Base-by-base conservation (phyloP, 2,888 invertebrate species). In the Drosophila pseudotakahashii region DNA sequence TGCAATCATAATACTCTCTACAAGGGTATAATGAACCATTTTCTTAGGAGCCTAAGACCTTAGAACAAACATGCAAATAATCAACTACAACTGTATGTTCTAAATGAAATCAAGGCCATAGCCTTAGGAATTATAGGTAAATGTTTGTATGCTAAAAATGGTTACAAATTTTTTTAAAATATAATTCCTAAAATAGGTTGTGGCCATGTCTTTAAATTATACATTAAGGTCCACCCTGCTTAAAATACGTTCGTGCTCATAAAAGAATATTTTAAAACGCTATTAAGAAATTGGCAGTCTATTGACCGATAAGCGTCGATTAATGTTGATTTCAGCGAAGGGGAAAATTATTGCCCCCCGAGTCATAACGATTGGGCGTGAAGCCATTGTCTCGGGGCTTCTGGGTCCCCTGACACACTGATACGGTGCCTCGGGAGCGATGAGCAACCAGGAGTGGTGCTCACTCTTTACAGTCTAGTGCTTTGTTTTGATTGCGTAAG, bases 271-370 rank as follows among this genome's bases (percentile, higher is more conserved):
- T 48, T 50, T 16, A 14, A 57, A 16, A 34, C 10, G 36, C 16
- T 19, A 48, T 58, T 66, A 19, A 69, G 36, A 68, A 68, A 54
- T 70, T 44, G 59, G 10, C 69, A 59, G 64, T 23, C 48, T 30
- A 32, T 51, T 34, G 32, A 73, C 70, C 74, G 80, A 80, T 79
- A 79, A 75, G 79, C 54, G 16, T 34, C 44, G 37, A 39, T 42
- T 41, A 52, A 66, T 61, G 26, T 23, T 52, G 57, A 76, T 64
- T 74, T 48, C n/a, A 72, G 48, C 47, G 32, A 44, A 50, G 59
- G 47, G 69, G 67, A 70, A 59, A 68, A 59, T 68, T 26, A 34
- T 68, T n/a, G 36, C 47, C 30, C 16, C 39, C 53, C 39, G 19
- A 32, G 48, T 11, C 71, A 71, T 70, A 70, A 57, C 47, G 61